Percentiles rank a stretch among this genome's conserved stretches.
These are phyloP conservation scores for Capitella teleta DNA, from an alignment of 1,140 invertebrate genomes.

Conservation along the genomic window DNA sequence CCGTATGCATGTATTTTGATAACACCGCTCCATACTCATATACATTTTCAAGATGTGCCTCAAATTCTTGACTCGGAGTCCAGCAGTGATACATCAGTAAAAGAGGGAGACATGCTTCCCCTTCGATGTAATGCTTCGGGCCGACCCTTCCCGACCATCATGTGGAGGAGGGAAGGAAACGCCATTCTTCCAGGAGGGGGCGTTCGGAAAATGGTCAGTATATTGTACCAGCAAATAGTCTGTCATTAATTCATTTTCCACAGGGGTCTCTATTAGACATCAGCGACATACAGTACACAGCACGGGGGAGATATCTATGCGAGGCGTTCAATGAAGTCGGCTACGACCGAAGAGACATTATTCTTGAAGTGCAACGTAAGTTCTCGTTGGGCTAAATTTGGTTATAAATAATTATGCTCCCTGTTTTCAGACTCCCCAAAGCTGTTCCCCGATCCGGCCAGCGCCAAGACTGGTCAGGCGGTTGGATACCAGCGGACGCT, in stretches of 20 bases:
- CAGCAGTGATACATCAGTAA: neutral
- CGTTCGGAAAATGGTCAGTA: neutral
- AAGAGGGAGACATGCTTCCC: constrained; percentile 4
- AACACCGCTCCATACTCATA: too few relatives aligned
- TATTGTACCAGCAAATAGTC: neutral
- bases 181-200: neutral
- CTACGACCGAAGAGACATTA: constrained; percentile 5
- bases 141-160: neutral
- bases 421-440: constrained; percentile 5
- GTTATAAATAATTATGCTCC: neutral
- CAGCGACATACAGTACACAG: neutral
- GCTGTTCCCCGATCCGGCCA: neutral
- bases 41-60: neutral
- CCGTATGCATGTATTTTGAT: too few relatives aligned
- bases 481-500: constrained; percentile 4
- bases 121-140: constrained; percentile 2
- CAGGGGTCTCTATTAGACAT: constrained; percentile 1
- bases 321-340: constrained; percentile 7
- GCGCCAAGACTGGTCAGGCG: neutral
- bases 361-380: constrained; percentile 3
- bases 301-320: constrained; percentile 3
- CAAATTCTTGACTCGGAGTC: neutral
- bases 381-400: too few relatives aligned
- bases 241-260: neutral
- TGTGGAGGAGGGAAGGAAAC: constrained; percentile 3